These are phyloP conservation scores for Pongo abelii DNA, from an alignment of 2,113 vertebrate species.

Conservation along the genomic window DNA sequence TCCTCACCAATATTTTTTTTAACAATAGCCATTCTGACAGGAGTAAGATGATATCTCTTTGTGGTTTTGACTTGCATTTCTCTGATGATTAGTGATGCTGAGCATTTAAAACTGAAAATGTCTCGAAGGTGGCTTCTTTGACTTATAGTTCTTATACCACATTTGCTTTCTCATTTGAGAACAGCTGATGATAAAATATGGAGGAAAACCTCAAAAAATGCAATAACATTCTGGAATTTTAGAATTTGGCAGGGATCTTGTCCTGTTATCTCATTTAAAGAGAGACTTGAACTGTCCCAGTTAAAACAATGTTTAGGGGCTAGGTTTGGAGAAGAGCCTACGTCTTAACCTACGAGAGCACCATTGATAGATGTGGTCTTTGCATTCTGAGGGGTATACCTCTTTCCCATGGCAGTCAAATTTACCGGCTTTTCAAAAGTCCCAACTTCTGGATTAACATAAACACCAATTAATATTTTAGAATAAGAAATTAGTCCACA, in stretches of 20 bases:
- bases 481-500: not conserved
- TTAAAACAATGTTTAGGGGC: not conserved
- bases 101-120: not conserved
- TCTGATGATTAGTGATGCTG: not conserved
- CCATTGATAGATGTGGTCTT: not conserved
- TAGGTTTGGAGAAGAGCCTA: not conserved
- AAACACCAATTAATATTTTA: not conserved
- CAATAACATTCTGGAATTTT: not conserved
- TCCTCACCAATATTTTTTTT: not conserved
- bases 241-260: too few relatives aligned
- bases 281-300: not conserved
- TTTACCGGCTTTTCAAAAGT: not conserved
- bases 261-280: not conserved
- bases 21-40: not conserved
- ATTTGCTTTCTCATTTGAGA: not conserved
- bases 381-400: rapidly evolving
- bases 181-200: too few relatives aligned
- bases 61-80: not conserved
- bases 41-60: not conserved
- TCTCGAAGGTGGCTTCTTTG: not conserved
- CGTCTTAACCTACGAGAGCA: rapidly evolving
- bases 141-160: not conserved
- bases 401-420: not conserved
- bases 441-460: too few relatives aligned
- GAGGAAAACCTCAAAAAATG: not conserved